These are phyloP conservation scores for Nettapus auritus DNA, from an alignment of 2,113 vertebrate genomes.

Conservation along the genomic window DNA sequence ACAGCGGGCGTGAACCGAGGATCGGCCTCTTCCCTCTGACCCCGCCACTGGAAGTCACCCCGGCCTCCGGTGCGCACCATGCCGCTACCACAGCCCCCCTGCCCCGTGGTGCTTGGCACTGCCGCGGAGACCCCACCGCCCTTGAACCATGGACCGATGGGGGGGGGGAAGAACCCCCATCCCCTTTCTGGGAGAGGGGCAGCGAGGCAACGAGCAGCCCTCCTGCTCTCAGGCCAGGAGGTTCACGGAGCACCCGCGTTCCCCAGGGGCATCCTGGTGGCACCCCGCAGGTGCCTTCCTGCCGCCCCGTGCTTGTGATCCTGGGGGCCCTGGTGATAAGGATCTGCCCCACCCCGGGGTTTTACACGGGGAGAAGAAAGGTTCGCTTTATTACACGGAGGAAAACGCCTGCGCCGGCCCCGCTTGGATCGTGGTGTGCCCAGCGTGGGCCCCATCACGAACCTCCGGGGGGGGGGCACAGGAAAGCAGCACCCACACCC, in stretches of 20 bases:
- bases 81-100: too few species aligned
- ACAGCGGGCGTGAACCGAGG: slow-evolving; percentile 18
- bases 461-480: not conserved
- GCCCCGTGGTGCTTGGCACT: fast-evolving
- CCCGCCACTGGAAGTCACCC: slow-evolving; percentile 56
- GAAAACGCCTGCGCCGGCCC: not conserved
- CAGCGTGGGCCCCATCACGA: fast-evolving
- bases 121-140: not conserved
- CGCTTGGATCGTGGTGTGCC: fast-evolving
- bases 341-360: not conserved
- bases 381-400: fast-evolving
- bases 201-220: not conserved
- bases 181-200: fast-evolving
- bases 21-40: not conserved
- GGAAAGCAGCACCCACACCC: fast-evolving
- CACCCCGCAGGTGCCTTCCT: not conserved
- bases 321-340: too few species aligned
- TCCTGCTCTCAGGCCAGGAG: not conserved
- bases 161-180: fast-evolving
- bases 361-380: too few species aligned
- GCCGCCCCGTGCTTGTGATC: too few species aligned
- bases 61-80: not conserved
- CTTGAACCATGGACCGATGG: not conserved
- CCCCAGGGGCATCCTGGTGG: not conserved
- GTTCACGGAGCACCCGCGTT: fast-evolving